Percentiles rank a stretch among this genome's conserved stretches.
Conservation (phyloP, 2,113 vertebrate species). For the Dendropsophus ebraccatus region DNA sequence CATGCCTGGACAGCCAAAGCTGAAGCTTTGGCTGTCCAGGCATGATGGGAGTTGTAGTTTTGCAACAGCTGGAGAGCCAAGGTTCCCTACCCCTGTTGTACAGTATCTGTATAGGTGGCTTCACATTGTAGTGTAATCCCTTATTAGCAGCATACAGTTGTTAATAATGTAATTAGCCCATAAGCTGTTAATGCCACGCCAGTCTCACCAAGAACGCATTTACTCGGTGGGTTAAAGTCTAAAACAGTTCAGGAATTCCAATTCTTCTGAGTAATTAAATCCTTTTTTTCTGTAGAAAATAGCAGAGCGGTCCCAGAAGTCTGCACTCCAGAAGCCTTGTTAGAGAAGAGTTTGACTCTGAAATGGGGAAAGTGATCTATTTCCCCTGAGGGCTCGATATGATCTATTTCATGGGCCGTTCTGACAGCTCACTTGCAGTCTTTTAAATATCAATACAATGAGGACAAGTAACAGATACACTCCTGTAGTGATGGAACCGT, state of each 20-base stretch:
- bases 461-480: neutral
- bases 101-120: neutral
- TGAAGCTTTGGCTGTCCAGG: too few relatives aligned
- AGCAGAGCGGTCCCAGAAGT: constrained; percentile 22
- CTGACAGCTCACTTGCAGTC: constrained; percentile 19
- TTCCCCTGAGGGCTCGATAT: constrained; percentile 28
- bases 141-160: neutral
- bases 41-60: too few relatives aligned
- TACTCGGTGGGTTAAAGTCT: neutral
- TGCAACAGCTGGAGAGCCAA: too few relatives aligned
- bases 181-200: constrained; percentile 39
- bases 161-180: constrained; percentile 20
- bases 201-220: neutral
- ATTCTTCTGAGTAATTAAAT: constrained; percentile 23
- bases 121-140: neutral
- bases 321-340: constrained; percentile 1
- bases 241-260: constrained; percentile 4
- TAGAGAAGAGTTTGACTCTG: constrained; percentile 17
- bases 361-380: constrained; percentile 19
- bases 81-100: too few relatives aligned
- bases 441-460: constrained; percentile 40
- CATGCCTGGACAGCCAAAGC: too few relatives aligned
- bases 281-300: constrained; percentile 12
- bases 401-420: constrained; percentile 33
- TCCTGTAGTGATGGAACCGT: neutral